Evolutionary conservation across 2,888 invertebrate genomes (phyloP).

Genomic region (Rhyacophila evoluta): DNA sequence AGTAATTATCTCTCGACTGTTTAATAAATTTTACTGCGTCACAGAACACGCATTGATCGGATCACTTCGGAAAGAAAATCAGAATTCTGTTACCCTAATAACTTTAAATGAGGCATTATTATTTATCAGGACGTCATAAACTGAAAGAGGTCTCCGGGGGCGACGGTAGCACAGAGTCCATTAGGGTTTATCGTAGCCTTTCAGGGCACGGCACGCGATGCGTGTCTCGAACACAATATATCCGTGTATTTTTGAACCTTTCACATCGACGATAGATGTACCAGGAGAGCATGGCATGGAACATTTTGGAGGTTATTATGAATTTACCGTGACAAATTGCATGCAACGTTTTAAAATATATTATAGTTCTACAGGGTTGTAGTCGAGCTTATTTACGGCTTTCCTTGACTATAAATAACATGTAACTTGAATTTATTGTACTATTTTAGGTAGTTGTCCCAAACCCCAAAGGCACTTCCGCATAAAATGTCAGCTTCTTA

Average conservation of each 20-base stretch:
- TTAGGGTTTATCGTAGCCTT: conserved; percentile 52
- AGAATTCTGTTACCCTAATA: conserved; percentile 51
- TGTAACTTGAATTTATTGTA: too few relatives aligned
- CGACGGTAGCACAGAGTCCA: conserved; percentile 44
- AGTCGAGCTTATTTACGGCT: background rate
- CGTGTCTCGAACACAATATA: conserved; percentile 37
- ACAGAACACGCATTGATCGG: background rate
- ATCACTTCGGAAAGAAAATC: background rate
- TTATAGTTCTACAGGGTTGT: background rate
- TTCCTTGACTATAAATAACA: too few relatives aligned
- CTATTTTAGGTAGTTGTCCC: too few relatives aligned
- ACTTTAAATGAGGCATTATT: conserved; percentile 49
- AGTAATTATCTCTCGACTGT: background rate
- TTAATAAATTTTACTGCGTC: background rate
- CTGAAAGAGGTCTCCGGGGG: conserved; percentile 47
- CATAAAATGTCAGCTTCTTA: too few relatives aligned
- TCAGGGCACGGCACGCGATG: conserved; percentile 47
- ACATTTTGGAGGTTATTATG: background rate
- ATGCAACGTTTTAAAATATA: background rate
- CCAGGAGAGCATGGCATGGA: background rate
- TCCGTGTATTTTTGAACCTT: conserved; percentile 13
- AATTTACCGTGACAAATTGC: conserved; percentile 1
- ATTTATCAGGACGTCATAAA: conserved; percentile 52
- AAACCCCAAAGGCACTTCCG: too few relatives aligned
- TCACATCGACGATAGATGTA: conserved; percentile 6